Evolutionary conservation across 2,113 vertebrate species (phyloP).

Genomic region (Ancistrus triradiatus): DNA sequence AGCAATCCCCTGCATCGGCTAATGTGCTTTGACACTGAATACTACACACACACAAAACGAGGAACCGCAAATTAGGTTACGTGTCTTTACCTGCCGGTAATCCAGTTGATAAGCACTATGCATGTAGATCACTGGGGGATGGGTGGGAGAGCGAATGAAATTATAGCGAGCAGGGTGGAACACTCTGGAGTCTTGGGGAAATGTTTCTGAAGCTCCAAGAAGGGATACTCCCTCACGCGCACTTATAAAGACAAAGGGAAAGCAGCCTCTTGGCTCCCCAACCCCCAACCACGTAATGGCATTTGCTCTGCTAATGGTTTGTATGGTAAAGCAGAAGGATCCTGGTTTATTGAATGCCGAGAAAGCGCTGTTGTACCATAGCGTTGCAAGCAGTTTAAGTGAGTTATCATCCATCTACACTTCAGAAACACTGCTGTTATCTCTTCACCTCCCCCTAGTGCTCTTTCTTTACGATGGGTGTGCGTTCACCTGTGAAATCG

Average conservation of each 20-base stretch:
- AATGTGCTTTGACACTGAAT: slow-evolving; percentile 71
- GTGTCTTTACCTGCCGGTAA: slow-evolving; percentile 75
- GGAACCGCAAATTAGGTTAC: slow-evolving; percentile 76
- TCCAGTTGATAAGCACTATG: slow-evolving; percentile 77
- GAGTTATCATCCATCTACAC: slow-evolving; percentile 41
- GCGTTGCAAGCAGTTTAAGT: slow-evolving; percentile 23
- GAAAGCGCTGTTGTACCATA: slow-evolving; percentile 12
- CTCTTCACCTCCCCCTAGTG: slow-evolving; percentile 13
- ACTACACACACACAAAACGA: slow-evolving; percentile 69
- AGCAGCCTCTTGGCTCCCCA: slow-evolving; percentile 55
- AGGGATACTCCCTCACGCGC: slow-evolving; percentile 17
- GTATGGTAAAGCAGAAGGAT: slow-evolving; percentile 22
- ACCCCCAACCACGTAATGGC: slow-evolving; percentile 56
- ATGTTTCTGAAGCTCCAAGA: slow-evolving; percentile 22
- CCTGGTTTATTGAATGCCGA: slow-evolving; percentile 27
- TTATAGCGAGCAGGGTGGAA: slow-evolving; percentile 65
- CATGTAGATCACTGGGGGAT: slow-evolving; percentile 72
- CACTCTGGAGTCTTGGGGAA: slow-evolving; percentile 25
- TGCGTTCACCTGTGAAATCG: slow-evolving; percentile 48
- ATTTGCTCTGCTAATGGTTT: slow-evolving; percentile 36
- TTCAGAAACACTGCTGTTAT: slow-evolving; percentile 26
- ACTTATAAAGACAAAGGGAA: slow-evolving; percentile 29
- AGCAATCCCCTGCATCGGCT: slow-evolving; percentile 59
- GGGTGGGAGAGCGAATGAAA: slow-evolving; percentile 66
- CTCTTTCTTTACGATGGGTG: slow-evolving; percentile 26